These are phyloP conservation scores for Cossypha caffra DNA, from an alignment of 2,797 vertebrate species.

Conservation along the genomic window DNA sequence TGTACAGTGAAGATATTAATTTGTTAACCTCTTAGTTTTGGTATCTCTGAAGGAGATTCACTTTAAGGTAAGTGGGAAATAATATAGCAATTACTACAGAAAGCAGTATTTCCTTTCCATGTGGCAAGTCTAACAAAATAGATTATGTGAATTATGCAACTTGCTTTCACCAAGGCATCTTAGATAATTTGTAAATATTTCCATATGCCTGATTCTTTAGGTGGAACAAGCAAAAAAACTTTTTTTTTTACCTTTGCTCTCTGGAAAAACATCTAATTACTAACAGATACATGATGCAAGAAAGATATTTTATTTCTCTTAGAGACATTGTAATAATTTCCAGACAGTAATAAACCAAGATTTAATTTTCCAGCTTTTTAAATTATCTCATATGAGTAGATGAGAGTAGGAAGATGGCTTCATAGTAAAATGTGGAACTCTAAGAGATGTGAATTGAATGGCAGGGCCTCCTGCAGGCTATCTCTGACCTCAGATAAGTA, in stretches of 20 bases:
- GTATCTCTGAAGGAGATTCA: not conserved
- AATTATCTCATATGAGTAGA: not conserved
- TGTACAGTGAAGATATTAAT: not conserved
- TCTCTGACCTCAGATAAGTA: slow-evolving; percentile 15
- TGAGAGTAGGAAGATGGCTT: not conserved
- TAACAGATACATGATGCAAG: not conserved
- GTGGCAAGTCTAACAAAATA: slow-evolving; percentile 16
- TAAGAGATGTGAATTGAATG: not conserved
- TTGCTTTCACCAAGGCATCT: slow-evolving; percentile 27
- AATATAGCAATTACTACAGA: not conserved
- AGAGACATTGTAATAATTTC: not conserved
- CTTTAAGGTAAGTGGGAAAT: not conserved
- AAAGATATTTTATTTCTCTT: not conserved
- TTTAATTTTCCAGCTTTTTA: not conserved
- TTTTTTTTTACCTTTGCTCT: not conserved
- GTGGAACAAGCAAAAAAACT: not conserved
- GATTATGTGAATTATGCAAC: not conserved
- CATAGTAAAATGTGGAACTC: not conserved
- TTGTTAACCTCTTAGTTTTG: not conserved
- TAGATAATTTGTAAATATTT: slow-evolving; percentile 41
- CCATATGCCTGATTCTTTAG: not conserved
- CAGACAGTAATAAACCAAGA: not conserved
- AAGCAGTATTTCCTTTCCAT: not conserved
- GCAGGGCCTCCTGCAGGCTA: not conserved
- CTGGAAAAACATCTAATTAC: not conserved